Base-by-base conservation (phyloP, 2,888 invertebrate genomes). In the Orthosia cruda region DNA sequence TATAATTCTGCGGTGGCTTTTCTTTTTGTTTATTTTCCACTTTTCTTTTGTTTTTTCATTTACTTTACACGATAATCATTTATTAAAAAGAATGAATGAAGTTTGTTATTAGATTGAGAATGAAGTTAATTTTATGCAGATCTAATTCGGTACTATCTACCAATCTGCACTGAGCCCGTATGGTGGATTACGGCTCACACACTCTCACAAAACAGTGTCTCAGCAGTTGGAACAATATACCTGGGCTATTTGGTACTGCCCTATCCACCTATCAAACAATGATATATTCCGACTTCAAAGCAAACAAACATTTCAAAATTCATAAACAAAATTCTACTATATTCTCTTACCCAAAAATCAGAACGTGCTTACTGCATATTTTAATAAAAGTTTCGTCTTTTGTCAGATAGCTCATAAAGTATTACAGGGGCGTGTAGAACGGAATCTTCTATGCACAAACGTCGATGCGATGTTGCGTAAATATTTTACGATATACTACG, bases 401-500 rank as follows among this genome's bases (percentile, higher is more conserved):
- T 80, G 72, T 80, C 65, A 71, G 45, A 57, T 23, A 45, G 32
- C 61, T 79, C 77, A 84, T 75, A 81, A 85, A 84, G 64, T 75
- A 85, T 79, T 81, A 79, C 74, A 32, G 55, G 57, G 18, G 20
- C 55, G 62, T 74, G 68, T 83, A 74, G 77, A 85, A 79, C 68
- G 61, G 50, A 59, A 75, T 73, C 49, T 72, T 71, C 69, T 75
- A 64, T 77, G 62, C 65, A 55, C 57, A 66, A 68, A 65, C 52
- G 26, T 47, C 70, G 68, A 81, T 78, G 70, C 78, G 65, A 84
- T 68, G 75, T 76, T 70, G 52, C 68, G 71, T 77, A 75, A 84
- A 85, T 77, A 84, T 83, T 85, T 74, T 82, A 84, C 59, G 84
- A 84, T 74, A 55, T 45, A 66, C 64, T 65, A 45, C 57, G 32